Evolutionary conservation across 1,140 invertebrate species (phyloP).

Genomic region (Lysiphlebus fabarum): DNA sequence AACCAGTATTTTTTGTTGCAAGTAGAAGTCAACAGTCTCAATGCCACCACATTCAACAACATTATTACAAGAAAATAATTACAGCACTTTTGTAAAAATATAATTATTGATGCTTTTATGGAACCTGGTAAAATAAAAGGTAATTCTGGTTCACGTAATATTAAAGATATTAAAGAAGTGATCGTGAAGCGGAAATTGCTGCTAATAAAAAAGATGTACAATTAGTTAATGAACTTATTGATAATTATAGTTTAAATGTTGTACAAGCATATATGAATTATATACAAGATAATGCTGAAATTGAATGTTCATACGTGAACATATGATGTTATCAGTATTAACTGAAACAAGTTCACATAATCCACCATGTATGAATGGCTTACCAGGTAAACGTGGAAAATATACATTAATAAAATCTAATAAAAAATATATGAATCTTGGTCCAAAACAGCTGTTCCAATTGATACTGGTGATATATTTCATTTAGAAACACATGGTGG

Average conservation of each 20-base stretch:
- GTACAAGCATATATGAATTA: conserved; percentile 97
- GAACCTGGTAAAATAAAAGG: conserved; percentile 71
- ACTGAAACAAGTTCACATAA: conserved; percentile 89
- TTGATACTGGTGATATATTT: conserved; percentile 79
- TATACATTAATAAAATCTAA: conserved; percentile 74
- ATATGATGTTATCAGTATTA: conserved; percentile 84
- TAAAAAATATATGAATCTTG: conserved; percentile 79
- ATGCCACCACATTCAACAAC: too few relatives aligned
- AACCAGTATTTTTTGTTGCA: conserved; percentile 97
- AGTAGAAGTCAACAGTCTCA: conserved; percentile 98
- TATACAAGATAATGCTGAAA: conserved; percentile 92
- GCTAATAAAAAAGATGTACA: conserved; percentile 92
- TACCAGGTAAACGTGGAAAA: conserved; percentile 71
- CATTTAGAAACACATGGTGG: conserved; percentile 79
- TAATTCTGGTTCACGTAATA: conserved; percentile 76
- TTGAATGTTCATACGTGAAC: conserved; percentile 78
- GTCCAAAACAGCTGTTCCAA: conserved; percentile 76
- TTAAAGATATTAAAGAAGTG: conserved; percentile 93
- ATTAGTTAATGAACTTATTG: conserved; percentile 86
- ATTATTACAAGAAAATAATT: too few relatives aligned
- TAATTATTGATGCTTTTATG: conserved; percentile 74
- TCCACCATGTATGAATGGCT: conserved; percentile 91
- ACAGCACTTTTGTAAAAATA: too few relatives aligned
- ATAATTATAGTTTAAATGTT: conserved; percentile 84
- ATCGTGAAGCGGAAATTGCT: conserved; percentile 95